Evolutionary conservation across 2,113 vertebrate genomes (phyloP), one percentile per base, ranked within the genome.

Genomic region (Carettochelys insculpta): DNA sequence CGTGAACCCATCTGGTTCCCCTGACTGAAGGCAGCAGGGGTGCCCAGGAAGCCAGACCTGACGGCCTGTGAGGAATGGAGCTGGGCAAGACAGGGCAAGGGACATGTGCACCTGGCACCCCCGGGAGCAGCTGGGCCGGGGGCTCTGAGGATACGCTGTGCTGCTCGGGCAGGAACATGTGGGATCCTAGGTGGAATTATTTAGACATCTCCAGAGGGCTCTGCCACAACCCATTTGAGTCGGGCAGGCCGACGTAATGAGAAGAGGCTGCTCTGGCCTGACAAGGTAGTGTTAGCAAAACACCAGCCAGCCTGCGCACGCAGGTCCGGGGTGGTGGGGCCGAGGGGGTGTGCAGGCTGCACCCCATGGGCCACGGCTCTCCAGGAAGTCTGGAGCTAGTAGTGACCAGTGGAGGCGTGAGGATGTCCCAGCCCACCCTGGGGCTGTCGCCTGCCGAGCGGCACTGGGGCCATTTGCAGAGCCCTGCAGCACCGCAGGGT

Each of bases 131-230:
- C 78, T 14, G 47, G 84, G 51, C 53, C 0, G n/a, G 3, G n/a
- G n/a, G n/a, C n/a, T n/a, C n/a, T n/a, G n/a, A n/a, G n/a, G n/a
- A n/a, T n/a, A n/a, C n/a, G n/a, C 77, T 88, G 5, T 3, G 16
- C 20, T 20, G 58, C 47, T 56, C 0, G 0, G 47, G 77, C 24
- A 82, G 38, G 86, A 92, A 89, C 95, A 95, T 94, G 92, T 95
- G 94, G 94, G 92, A 95, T 93, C 91, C 78, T 95, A 96, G 88
- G 51, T 47, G 90, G 77, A 80, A 86, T 95, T 92, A 90, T 95
- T 95, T 89, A 90, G 91, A 71, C 90, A 92, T 90, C 94, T 95
- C 92, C 85, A 52, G 91, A 93, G 85, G 86, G 54, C 82, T 94
- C 88, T 0, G 9, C 93, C 94, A 94, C 94, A 92, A 89, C 80